Evolutionary conservation across 2,797 vertebrate species (phyloP).

Genomic region (Smutsia temminckii): DNA sequence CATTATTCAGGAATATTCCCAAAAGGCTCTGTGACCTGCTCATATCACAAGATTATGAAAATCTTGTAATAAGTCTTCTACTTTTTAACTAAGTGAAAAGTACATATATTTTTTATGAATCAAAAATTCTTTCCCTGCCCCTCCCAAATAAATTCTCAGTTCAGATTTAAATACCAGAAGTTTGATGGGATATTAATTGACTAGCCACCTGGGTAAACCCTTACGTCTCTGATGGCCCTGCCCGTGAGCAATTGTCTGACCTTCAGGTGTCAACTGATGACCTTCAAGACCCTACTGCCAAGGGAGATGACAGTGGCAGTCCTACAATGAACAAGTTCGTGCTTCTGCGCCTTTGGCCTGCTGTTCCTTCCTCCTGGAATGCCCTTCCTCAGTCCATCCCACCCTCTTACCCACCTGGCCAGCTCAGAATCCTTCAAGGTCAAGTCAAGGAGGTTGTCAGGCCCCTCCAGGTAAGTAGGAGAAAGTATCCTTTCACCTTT

Average conservation of each 20-base stretch:
- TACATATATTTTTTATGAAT: background rate
- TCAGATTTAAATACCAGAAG: background rate
- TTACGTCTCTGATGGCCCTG: background rate
- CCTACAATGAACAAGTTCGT: background rate
- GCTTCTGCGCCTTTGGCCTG: background rate
- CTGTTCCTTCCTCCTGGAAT: background rate
- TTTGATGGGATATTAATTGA: background rate
- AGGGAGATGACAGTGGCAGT: background rate
- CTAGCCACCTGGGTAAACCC: background rate
- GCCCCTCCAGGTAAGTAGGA: background rate
- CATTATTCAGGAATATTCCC: background rate
- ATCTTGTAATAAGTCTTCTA: background rate
- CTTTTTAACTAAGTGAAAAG: conserved; percentile 36
- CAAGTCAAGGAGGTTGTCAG: conserved; percentile 48
- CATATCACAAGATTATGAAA: background rate
- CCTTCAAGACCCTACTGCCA: background rate
- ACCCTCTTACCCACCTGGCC: background rate
- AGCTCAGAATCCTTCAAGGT: conserved; percentile 47
- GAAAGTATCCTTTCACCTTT: background rate
- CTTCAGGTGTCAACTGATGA: background rate
- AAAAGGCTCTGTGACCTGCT: background rate
- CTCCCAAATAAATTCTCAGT: background rate
- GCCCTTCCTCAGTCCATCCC: background rate
- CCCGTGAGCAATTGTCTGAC: background rate
- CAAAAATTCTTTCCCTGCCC: background rate